Base-by-base conservation (phyloP, 2,113 vertebrate species). In the Equus quagga region DNA sequence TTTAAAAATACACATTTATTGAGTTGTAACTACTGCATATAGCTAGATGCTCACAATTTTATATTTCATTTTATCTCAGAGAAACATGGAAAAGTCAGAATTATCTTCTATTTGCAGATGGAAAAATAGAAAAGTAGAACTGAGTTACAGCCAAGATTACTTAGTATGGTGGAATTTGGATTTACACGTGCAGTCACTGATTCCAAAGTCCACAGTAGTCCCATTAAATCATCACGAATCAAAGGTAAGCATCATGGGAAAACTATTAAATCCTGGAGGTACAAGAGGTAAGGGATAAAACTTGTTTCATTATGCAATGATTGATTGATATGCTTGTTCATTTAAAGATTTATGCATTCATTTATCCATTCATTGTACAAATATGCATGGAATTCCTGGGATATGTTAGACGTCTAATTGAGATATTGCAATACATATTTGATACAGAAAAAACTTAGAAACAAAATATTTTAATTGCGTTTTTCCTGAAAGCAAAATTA, bases 231-330 rank as follows among this genome's bases (percentile, higher is more conserved):
- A 85, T 28, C 33, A 6, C 88, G 21, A 70, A 65, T 56, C 13
- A 85, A 94, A 83, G 19, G 19, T 31, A 97, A 58, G 15, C 62
- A 24, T 70, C 12, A 80, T 36, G 13, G 2, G 18, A 31, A 85
- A 95, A 89, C 79, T 51, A 78, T 36, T 58, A 60, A 89, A 28
- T 76, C 15, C 41, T 67, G 97, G 49, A 96, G 78, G 12, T 67
- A 70, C 7, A 96, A 54, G 15, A 91, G 56, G 2, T 17, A 80
- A 72, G 9, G 2, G 2, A 1, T 58, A 12, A 72, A 3, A 33
- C 17, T 75, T 81, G 23, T 46, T 87, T 81, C 78, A 49, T 67
- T 89, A 62, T 1, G 81, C 9, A 79, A 4, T 86, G 26, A 90
- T 41, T 87, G 49, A 73, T 56, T 82, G 65, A 78, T 54, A 15